Evolutionary conservation across 2,113 vertebrate genomes (phyloP), one percentile per base, ranked within the genome.

Genomic region (Mustela nigripes): DNA sequence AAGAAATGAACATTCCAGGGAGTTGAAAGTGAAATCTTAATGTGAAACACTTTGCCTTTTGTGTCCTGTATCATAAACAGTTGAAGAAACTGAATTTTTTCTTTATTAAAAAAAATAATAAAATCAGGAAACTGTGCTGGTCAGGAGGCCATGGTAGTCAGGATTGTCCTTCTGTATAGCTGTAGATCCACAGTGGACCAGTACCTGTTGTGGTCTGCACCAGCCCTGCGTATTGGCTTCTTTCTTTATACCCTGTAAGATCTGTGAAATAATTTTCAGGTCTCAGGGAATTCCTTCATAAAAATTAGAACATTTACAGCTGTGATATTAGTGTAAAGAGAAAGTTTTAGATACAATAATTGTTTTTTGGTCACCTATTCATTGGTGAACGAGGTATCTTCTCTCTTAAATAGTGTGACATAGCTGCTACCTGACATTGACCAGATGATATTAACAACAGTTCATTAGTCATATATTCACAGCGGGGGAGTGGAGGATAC

Each of bases 1-100:
- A 86, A 96, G 94, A 98, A 93, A 88, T 81, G 98, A 98, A 95
- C 97, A 97, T 95, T 96, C 89, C 97, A 85, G 39, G 78, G 94
- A 86, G 71, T 87, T 76, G 83, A 0, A 83, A 81, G 42, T 90
- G 93, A 78, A n/a, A 18, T 0, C 1, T 76, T 97, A 89, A 97
- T 85, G 71, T 97, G 96, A 97, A 96, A 97, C 93, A 79, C 73
- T 85, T 82, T 62, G 94, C 89, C 93, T 94, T 94, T 89, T 97
- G 89, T 97, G 96, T 76, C 0, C 58, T 89, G 91, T 98, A 98
- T 98, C 94, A 45, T 45, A 76, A 76, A 76, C 42, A 76, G 73
- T 28, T 76, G 73, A 45, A 45, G 26, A 45, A 24, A 45, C 39
- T 76, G 73, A 45, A 76, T 28, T 76, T 76, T 76, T 76, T 45